These are phyloP conservation scores for Panulirus ornatus DNA, from an alignment of 1,140 invertebrate genomes.

Conservation along the genomic window DNA sequence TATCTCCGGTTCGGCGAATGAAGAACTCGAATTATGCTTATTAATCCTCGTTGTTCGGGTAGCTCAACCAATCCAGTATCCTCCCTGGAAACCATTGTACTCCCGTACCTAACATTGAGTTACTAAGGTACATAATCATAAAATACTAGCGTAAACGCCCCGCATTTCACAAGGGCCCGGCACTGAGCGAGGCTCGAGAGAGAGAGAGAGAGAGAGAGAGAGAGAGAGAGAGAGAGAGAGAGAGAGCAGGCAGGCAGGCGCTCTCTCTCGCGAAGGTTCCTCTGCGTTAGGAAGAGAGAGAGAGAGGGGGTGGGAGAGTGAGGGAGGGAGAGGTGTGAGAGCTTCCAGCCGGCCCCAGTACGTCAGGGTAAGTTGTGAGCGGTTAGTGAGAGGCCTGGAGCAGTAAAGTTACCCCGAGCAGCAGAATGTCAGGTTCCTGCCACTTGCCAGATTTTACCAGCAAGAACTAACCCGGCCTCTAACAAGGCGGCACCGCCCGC, in stretches of 20 bases:
- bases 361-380: not conserved
- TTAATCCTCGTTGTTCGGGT: too few species aligned
- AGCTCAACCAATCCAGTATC: too few species aligned
- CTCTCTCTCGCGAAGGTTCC: not conserved
- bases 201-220: too few species aligned
- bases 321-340: not conserved
- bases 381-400: not conserved
- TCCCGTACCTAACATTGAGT: too few species aligned
- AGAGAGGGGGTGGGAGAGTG: not conserved
- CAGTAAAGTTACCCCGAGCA: conserved; percentile 8
- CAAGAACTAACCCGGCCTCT: conserved; percentile 11
- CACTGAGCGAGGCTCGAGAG: not conserved
- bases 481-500: conserved; percentile 18
- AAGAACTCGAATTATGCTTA: too few species aligned
- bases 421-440: conserved; percentile 5
- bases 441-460: conserved; percentile 43
- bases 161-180: not conserved
- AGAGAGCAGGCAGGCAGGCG: too few species aligned
- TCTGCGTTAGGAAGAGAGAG: not conserved
- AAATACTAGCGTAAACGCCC: too few species aligned
- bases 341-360: not conserved
- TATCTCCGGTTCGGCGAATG: too few species aligned
- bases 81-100: too few species aligned
- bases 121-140: too few species aligned
- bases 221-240: too few species aligned